Conservation (phyloP, 2,888 invertebrate genomes). For the Barypeithes pellucidus region DNA sequence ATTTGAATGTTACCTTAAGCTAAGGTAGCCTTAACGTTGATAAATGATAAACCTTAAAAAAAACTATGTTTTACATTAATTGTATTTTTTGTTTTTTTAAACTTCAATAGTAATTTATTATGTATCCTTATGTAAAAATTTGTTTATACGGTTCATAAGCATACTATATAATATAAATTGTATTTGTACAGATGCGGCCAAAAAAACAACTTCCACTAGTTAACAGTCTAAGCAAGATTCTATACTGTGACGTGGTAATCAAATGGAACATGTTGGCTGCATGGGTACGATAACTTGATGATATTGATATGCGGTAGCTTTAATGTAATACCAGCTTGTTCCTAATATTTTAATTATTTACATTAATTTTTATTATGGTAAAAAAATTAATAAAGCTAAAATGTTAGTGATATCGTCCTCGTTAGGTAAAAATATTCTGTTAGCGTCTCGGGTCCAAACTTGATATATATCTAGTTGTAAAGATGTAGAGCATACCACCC, state of each 20-base stretch:
- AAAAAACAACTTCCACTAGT: too few relatives aligned
- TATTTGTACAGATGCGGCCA: slow-evolving; percentile 5
- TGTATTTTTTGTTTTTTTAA: too few relatives aligned
- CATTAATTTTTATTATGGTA: slow-evolving; percentile 32
- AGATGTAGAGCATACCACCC: slow-evolving; percentile 27
- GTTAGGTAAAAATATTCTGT: slow-evolving; percentile 43
- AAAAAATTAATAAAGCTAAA: slow-evolving; percentile 29
- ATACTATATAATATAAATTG: slow-evolving; percentile 12
- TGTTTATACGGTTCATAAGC: background rate
- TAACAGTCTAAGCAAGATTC: too few relatives aligned
- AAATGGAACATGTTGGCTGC: too few relatives aligned
- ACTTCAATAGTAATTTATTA: too few relatives aligned
- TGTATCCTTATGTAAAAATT: background rate
- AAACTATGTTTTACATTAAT: too few relatives aligned
- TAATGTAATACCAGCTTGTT: slow-evolving; percentile 53
- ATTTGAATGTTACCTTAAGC: too few relatives aligned
- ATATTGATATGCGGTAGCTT: slow-evolving; percentile 51
- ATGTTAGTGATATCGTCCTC: slow-evolving; percentile 46
- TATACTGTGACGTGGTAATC: too few relatives aligned
- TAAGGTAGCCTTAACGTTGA: too few relatives aligned
- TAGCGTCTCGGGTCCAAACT: slow-evolving; percentile 49
- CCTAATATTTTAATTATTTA: slow-evolving; percentile 53
- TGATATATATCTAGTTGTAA: slow-evolving; percentile 39
- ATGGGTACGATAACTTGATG: slow-evolving; percentile 33
- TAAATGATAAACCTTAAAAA: too few relatives aligned